phyloP scores from a whole-genome alignment of 2,888 invertebrate species.

The Clostera curtula region DNA sequence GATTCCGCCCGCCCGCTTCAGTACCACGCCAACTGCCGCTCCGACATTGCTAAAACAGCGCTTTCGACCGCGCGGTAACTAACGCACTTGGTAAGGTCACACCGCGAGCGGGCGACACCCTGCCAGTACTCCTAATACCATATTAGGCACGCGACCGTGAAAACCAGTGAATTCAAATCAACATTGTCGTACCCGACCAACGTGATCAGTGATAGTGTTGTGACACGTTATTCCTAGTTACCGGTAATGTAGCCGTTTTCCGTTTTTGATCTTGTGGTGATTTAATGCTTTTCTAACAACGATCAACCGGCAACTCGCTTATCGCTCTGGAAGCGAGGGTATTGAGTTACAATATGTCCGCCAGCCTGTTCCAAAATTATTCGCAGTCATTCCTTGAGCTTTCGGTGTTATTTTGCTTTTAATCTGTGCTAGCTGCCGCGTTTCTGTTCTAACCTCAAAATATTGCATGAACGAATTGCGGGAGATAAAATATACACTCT shows the following conservation, averaged over 20 bases:
- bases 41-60: constrained; percentile 58
- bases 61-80: constrained; percentile 57
- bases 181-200: constrained; percentile 33
- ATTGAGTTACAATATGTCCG: constrained; percentile 68
- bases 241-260: constrained; percentile 48
- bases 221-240: constrained; percentile 49
- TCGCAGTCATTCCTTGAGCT: constrained; percentile 40
- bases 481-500: too few species aligned
- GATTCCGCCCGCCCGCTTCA: constrained; percentile 70
- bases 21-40: constrained; percentile 67
- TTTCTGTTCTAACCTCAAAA: constrained; percentile 53
- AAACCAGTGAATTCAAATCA: constrained; percentile 44
- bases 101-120: constrained; percentile 41
- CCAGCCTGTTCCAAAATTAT: constrained; percentile 56
- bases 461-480: too few species aligned
- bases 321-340: constrained; percentile 55
- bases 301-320: constrained; percentile 33
- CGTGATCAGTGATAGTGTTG: constrained; percentile 62
- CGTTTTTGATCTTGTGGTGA: constrained; percentile 28
- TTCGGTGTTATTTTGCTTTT: constrained; percentile 29
- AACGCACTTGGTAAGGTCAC: constrained; percentile 54
- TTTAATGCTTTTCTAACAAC: constrained; percentile 29
- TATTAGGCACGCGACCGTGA: constrained; percentile 49
- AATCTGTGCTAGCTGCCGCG: constrained; percentile 27
- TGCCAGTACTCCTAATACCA: constrained; percentile 34